Evolutionary conservation across 1,140 invertebrate genomes (phyloP), one percentile per base, ranked within the genome.

Genomic region (Bilobella aurantiaca): DNA sequence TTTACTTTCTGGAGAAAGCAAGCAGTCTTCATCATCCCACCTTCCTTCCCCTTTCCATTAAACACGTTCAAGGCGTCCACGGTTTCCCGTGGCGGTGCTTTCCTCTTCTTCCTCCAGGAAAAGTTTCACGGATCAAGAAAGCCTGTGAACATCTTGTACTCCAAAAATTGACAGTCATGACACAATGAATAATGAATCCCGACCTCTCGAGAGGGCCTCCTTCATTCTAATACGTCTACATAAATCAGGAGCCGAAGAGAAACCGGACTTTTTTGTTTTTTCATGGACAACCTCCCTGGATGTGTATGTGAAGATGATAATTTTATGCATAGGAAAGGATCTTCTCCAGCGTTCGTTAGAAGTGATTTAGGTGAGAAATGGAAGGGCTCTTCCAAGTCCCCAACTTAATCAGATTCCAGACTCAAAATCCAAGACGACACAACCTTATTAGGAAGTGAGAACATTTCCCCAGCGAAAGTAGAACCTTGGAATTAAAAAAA

Each of bases 161-260:
- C n/a, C n/a, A 12, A 53, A 53, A 53, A 53, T 53, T 53, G 49
- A 53, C 49, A 53, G 14, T 53, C 49, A 53, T 53, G 49, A 23
- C 49, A 53, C 8, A 53, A 53, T 53, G 49, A 53, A 53, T 53
- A 61, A 34, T 61, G 34, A 61, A 61, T 61, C 58, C 31, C 18
- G 58, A 21, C 58, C 30, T 61, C 31, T 61, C 58, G n/a, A 21
- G 30, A 31, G 34, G 25, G 27, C 18, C 3, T 18, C 23, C 30
- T 25, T 58, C 30, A 28, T 58, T 58, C 27, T 58, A 28, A 58
- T 28, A 21, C 25, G 25, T n/a, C n/a, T n/a, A n/a, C n/a, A n/a
- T n/a, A n/a, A n/a, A n/a, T n/a, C n/a, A n/a, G n/a, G n/a, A n/a
- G n/a, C n/a, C n/a, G n/a, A n/a, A n/a, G n/a, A n/a, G n/a, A n/a